Evolutionary conservation across 2,888 invertebrate species (phyloP).

Genomic region (Odiellus spinosus): DNA sequence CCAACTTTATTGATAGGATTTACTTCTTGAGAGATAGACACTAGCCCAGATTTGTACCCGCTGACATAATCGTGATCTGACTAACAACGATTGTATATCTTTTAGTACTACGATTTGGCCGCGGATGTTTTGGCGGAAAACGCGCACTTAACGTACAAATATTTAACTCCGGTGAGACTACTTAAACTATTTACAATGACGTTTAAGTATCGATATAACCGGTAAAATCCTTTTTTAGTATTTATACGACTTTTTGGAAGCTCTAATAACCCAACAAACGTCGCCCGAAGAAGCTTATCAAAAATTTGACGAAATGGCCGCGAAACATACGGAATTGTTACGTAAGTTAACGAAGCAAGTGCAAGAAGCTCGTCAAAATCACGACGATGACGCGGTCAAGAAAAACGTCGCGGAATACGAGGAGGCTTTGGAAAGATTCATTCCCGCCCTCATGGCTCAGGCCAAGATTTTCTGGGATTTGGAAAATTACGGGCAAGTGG

Average conservation of each 20-base stretch:
- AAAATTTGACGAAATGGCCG: conserved; percentile 85
- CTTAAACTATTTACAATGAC: too few species aligned
- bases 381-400: conserved; percentile 74
- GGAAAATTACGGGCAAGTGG: conserved; percentile 87
- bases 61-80: too few species aligned
- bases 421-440: conserved; percentile 74
- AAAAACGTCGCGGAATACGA: conserved; percentile 83
- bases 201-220: too few species aligned
- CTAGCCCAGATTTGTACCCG: too few species aligned
- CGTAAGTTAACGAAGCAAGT: conserved; percentile 84
- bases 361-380: conserved; percentile 73
- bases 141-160: conserved; percentile 87
- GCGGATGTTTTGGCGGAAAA: conserved; percentile 97
- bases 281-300: conserved; percentile 89
- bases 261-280: conserved; percentile 90
- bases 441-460: conserved; percentile 97
- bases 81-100: too few species aligned
- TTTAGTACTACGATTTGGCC: conserved; percentile 74
- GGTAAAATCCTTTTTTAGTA: conserved; percentile 43
- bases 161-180: conserved; percentile 55
- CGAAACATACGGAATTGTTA: conserved; percentile 72
- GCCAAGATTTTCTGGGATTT: conserved; percentile 97
- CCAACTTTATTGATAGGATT: too few species aligned
- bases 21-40: too few species aligned
- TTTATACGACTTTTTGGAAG: conserved; percentile 86